Evolutionary conservation across 1,140 invertebrate species (phyloP).

Genomic region (Bombus soroeensis): DNA sequence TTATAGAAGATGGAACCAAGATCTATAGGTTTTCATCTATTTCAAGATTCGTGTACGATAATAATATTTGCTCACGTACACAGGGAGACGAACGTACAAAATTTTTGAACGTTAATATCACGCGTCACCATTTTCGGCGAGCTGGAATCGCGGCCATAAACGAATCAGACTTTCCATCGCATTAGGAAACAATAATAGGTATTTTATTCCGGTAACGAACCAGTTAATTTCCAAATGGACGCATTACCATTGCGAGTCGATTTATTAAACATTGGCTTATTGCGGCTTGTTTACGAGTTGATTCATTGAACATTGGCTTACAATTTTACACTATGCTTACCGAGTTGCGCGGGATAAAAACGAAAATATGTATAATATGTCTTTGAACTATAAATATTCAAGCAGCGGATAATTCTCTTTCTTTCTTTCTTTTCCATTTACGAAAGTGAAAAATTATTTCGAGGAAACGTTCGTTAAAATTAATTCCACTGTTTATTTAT

Average conservation of each 20-base stretch:
- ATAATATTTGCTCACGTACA: background rate
- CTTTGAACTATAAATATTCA: background rate
- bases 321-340: background rate
- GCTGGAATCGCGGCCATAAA: background rate
- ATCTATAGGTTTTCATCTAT: no score
- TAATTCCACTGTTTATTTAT: background rate
- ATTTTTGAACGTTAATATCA: background rate
- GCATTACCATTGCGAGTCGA: constrained; percentile 2
- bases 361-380: background rate
- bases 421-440: background rate
- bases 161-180: background rate
- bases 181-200: constrained; percentile 25
- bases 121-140: background rate
- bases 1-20: background rate
- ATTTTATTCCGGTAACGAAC: constrained; percentile 7
- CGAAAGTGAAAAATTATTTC: background rate
- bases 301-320: constrained; percentile 1
- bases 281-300: background rate
- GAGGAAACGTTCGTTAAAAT: background rate
- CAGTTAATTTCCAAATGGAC: constrained; percentile 4
- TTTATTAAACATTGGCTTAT: constrained; percentile 2
- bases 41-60: background rate
- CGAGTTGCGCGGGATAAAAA: no score
- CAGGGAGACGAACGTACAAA: background rate
- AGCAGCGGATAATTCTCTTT: background rate